These are phyloP conservation scores for Drosophila murphyi DNA, from an alignment of 1,140 invertebrate genomes.

Conservation along the genomic window DNA sequence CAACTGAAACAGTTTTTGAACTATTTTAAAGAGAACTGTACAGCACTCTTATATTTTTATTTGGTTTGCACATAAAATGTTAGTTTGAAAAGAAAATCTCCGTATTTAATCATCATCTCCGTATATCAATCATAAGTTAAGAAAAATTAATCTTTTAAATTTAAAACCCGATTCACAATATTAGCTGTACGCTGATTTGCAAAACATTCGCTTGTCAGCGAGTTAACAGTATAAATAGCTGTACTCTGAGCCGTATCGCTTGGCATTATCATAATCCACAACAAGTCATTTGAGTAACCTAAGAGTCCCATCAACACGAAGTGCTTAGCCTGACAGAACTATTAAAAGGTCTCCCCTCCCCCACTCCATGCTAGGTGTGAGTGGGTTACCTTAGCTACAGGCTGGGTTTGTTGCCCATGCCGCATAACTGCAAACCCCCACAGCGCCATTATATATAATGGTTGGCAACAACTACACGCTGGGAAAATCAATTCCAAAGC, in stretches of 20 bases:
- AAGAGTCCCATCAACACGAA: constrained; percentile 33
- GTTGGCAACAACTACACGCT: constrained; percentile 28
- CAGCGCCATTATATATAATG: constrained; percentile 6
- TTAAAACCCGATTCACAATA: too few species aligned
- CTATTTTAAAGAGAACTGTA: too few species aligned
- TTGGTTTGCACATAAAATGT: too few species aligned
- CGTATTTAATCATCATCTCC: too few species aligned
- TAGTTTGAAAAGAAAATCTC: too few species aligned
- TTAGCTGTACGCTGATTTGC: neutral
- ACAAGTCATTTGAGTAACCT: constrained; percentile 15
- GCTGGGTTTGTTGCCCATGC: constrained; percentile 5
- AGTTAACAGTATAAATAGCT: neutral
- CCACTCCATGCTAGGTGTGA: neutral
- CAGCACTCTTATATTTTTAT: too few species aligned
- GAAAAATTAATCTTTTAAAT: too few species aligned
- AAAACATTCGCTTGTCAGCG: neutral
- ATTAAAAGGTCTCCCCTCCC: constrained; percentile 49
- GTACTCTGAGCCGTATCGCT: neutral
- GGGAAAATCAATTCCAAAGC: constrained; percentile 66
- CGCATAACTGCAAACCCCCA: constrained; percentile 17
- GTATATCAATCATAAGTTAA: too few species aligned
- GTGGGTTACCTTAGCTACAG: constrained; percentile 51
- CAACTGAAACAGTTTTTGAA: neutral
- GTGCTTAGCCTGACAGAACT: constrained; percentile 55
- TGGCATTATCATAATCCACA: constrained; percentile 17